Base-by-base conservation (phyloP, 2,888 invertebrate genomes). In the Drosophila vallismaia region DNA sequence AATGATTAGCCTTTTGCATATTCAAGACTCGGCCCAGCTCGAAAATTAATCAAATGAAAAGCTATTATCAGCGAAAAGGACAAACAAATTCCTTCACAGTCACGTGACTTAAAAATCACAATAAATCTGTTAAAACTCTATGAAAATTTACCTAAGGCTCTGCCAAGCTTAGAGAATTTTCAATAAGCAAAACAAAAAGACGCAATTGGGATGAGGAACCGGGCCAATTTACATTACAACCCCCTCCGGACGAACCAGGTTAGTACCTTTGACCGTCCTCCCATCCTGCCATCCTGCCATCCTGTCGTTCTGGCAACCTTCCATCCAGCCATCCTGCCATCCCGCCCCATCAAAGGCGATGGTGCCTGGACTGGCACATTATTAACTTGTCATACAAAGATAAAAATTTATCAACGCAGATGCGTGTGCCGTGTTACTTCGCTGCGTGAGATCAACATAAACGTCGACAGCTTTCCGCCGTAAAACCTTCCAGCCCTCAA, bases 341-440 rank as follows among this genome's bases (percentile, higher is more conserved):
- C 14, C 42, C 42, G 14, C 19, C 44, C 44, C 44, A 24, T 63
- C 58, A 45, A 52, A 59, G 36, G 46, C 31, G 56, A 52, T 68
- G 80, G 68, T 76, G 79, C 75, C 75, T 75, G 73, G 73, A 64
- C 73, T 72, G 75, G 75, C 72, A 75, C 85, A 84, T 87, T 89
- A 90, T 90, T 88, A 89, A 86, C 85, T 83, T 90, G 90, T 90
- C 90, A 90, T 89, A 86, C 81, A 77, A 74, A 82, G 84, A 89
- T 89, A 89, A 88, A 86, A 88, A 89, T 88, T 81, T 86, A 88
- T 90, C 84, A 85, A 81, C 80, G 57, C 74, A 83, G 77, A 79
- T 82, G 76, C 78, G 82, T 77, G 71, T 51, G 63, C 58, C 71
- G 72, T 71, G 75, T 76, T 74, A 75, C 57, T 70, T 71, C 87